A percentile compares a stretch with the other conserved stretches of the same genome.
Evolutionary conservation across 2,797 vertebrate genomes (phyloP).

Genomic region (Hypotaenidia okinawae): DNA sequence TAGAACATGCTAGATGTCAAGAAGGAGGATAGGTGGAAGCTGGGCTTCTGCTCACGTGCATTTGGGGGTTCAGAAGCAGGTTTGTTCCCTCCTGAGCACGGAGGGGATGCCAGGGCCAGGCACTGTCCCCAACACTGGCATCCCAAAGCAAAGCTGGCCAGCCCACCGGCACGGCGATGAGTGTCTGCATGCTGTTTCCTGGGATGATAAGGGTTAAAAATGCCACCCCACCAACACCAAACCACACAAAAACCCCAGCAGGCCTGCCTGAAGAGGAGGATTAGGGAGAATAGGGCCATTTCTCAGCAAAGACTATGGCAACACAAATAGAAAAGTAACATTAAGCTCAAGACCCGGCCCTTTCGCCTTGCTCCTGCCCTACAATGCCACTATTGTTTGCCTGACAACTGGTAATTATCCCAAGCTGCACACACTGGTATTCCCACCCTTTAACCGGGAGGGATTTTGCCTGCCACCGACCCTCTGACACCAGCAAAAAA

Average conservation of each 20-base stretch:
- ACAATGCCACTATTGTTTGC: constrained; percentile 73
- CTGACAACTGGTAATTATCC: constrained; percentile 75
- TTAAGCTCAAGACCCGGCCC: constrained; percentile 53
- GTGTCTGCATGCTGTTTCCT: not conserved
- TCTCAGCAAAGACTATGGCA: constrained; percentile 62
- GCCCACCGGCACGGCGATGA: not conserved
- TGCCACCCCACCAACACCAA: not conserved
- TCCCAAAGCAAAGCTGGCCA: not conserved
- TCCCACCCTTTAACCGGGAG: constrained; percentile 63
- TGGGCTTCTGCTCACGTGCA: not conserved
- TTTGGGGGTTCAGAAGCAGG: not conserved
- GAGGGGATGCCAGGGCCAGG: rapidly evolving
- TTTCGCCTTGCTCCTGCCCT: constrained; percentile 40
- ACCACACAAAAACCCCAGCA: constrained; percentile 17
- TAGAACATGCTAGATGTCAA: not conserved
- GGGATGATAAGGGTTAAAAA: constrained; percentile 46
- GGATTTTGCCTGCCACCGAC: constrained; percentile 48
- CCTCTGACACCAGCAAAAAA: constrained; percentile 66
- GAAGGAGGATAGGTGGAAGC: not conserved
- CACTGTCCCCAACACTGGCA: not conserved
- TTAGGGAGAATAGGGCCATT: constrained; percentile 68
- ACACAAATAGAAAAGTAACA: constrained; percentile 66
- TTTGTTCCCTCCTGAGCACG: not conserved
- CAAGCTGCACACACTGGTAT: constrained; percentile 62
- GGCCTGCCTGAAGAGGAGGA: constrained; percentile 60